Percentiles rank a stretch among this genome's conserved stretches.
Conservation (phyloP, 2,113 vertebrate genomes). For the Suncus etruscus region DNA sequence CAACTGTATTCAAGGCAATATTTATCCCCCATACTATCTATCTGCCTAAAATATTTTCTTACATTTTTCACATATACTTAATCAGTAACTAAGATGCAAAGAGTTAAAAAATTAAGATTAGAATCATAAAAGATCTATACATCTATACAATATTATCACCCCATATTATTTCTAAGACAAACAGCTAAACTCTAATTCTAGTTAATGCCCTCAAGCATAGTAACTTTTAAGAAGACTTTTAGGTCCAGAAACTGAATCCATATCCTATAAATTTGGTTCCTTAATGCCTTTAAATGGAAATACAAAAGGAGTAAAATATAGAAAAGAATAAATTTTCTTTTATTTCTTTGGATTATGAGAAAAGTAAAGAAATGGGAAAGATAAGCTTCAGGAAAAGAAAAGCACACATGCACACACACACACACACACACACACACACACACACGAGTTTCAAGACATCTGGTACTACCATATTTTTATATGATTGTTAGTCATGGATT, state of each 20-base stretch:
- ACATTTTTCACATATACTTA: too few relatives aligned
- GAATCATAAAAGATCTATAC: constrained; percentile 17
- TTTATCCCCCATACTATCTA: too few relatives aligned
- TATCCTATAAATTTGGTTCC: constrained; percentile 53
- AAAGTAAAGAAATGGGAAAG: constrained; percentile 41
- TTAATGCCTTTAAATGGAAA: background rate
- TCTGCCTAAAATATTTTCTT: too few relatives aligned
- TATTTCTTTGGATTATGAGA: constrained; percentile 38
- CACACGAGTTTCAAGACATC: constrained; percentile 75
- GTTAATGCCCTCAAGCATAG: background rate
- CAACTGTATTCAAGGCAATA: too few relatives aligned
- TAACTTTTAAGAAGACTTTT: constrained; percentile 46
- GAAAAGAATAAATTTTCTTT: background rate
- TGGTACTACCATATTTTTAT: constrained; percentile 78
- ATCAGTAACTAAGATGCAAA: too few relatives aligned
- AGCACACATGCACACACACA: too few relatives aligned
- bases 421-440: too few relatives aligned
- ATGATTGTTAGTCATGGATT: constrained; percentile 78
- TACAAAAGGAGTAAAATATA: background rate
- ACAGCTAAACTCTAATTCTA: constrained; percentile 32
- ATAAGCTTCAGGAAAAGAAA: constrained; percentile 69
- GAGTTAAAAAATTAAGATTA: background rate
- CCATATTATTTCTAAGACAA: background rate
- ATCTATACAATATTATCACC: background rate
- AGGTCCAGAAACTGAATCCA: constrained; percentile 20